Conservation (phyloP, 2,797 vertebrate species). For the Petrocephalus sullivani region DNA sequence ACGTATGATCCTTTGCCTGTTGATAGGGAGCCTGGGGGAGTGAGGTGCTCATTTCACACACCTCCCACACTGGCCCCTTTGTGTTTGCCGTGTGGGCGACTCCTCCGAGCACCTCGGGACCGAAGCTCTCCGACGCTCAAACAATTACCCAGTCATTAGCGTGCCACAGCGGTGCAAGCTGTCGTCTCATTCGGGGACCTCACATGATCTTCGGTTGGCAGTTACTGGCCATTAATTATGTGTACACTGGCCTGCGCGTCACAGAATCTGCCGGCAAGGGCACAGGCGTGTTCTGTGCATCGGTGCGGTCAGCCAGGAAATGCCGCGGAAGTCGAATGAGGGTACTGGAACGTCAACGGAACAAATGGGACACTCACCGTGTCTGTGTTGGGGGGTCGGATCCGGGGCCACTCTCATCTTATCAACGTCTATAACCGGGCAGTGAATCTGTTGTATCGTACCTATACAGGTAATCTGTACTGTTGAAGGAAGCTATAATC, state of each 20-base stretch:
- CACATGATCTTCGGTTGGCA: slow-evolving; percentile 81
- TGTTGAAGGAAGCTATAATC: neutral
- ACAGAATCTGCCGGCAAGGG: neutral
- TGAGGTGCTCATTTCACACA: neutral
- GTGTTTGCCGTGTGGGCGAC: slow-evolving; percentile 73
- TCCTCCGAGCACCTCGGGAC: slow-evolving; percentile 50
- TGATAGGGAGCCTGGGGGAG: slow-evolving; percentile 78
- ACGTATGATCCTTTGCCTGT: slow-evolving; percentile 76
- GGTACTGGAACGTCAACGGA: neutral
- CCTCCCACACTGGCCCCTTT: slow-evolving; percentile 78
- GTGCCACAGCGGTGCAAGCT: slow-evolving; percentile 72
- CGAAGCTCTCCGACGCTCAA: slow-evolving; percentile 54
- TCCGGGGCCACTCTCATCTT: neutral
- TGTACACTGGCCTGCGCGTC: slow-evolving; percentile 3
- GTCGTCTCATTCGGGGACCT: slow-evolving; percentile 73
- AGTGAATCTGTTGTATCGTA: neutral
- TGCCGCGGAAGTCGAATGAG: slow-evolving; percentile 50
- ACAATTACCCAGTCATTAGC: slow-evolving; percentile 82
- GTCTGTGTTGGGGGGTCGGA: slow-evolving; percentile 52
- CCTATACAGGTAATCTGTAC: neutral
- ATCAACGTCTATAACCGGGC: neutral
- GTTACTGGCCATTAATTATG: slow-evolving; percentile 74
- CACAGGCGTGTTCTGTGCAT: neutral
- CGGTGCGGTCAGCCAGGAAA: slow-evolving; percentile 49
- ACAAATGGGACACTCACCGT: neutral